These are phyloP conservation scores for Drosophila subsilvestris DNA, from an alignment of 2,888 invertebrate genomes.

Conservation along the genomic window DNA sequence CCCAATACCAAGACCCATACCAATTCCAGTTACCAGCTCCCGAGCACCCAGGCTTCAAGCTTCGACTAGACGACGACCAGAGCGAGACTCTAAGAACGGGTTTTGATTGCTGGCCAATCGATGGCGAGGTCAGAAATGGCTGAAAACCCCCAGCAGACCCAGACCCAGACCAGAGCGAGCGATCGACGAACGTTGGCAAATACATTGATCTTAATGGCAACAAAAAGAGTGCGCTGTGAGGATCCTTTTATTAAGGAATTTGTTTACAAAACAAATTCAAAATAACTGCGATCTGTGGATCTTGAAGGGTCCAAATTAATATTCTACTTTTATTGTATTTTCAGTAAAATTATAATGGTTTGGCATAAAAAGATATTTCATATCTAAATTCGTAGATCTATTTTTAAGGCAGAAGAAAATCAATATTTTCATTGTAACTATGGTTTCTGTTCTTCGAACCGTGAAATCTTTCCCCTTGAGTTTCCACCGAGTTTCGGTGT, in stretches of 20 bases:
- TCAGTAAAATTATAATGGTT: too few species aligned
- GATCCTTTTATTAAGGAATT: neutral
- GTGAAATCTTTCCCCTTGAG: neutral
- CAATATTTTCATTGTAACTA: neutral
- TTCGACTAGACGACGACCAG: constrained; percentile 40
- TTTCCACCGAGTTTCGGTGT: neutral
- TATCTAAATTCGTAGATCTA: neutral
- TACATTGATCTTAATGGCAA: constrained; percentile 32
- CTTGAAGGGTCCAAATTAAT: too few species aligned
- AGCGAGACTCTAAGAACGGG: constrained; percentile 41
- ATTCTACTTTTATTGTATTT: neutral
- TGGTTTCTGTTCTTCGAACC: neutral
- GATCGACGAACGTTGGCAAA: constrained; percentile 5
- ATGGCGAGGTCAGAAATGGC: constrained; percentile 43
- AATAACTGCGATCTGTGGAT: too few species aligned
- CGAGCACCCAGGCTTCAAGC: constrained; percentile 16
- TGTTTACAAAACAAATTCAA: too few species aligned
- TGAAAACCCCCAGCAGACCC: constrained; percentile 29
- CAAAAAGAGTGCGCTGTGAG: constrained; percentile 12
- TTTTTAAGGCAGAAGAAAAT: neutral
- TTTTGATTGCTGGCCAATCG: constrained; percentile 41
- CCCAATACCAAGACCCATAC: constrained; percentile 8
- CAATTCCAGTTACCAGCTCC: neutral
- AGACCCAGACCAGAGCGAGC: too few species aligned
- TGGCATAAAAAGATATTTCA: neutral